These are phyloP conservation scores for Neopipo cinnamomea DNA, from an alignment of 2,113 vertebrate species.

Conservation along the genomic window DNA sequence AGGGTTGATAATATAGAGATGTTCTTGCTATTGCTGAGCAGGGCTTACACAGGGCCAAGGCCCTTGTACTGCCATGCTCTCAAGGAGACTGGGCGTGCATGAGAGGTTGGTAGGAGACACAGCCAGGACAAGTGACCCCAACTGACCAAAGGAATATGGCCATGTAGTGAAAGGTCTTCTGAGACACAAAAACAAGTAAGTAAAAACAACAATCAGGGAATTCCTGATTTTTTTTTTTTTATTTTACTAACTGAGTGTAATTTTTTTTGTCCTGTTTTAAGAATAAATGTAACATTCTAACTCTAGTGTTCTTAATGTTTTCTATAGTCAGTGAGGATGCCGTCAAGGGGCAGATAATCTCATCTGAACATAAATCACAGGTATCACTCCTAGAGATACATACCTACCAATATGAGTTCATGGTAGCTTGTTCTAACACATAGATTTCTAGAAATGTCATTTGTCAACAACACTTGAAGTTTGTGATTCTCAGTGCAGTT, in stretches of 20 bases:
- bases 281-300: background rate
- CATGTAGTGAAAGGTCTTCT: background rate
- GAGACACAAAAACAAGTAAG: background rate
- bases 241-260: background rate
- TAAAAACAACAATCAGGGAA: background rate
- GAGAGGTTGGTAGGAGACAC: background rate
- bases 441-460: background rate
- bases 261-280: background rate
- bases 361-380: background rate
- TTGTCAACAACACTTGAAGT: background rate
- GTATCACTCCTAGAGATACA: background rate
- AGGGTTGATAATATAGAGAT: no score
- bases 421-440: background rate
- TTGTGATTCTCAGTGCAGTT: background rate
- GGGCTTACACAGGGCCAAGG: background rate
- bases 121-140: background rate
- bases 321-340: background rate
- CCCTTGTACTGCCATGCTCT: background rate
- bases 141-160: background rate
- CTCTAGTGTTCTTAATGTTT: background rate
- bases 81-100: background rate
- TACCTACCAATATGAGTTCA: background rate
- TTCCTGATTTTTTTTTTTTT: background rate
- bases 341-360: background rate
- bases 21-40: background rate